phyloP scores from a whole-genome alignment of 1,140 invertebrate genomes.

The Caenorhabditis tropicalis region DNA sequence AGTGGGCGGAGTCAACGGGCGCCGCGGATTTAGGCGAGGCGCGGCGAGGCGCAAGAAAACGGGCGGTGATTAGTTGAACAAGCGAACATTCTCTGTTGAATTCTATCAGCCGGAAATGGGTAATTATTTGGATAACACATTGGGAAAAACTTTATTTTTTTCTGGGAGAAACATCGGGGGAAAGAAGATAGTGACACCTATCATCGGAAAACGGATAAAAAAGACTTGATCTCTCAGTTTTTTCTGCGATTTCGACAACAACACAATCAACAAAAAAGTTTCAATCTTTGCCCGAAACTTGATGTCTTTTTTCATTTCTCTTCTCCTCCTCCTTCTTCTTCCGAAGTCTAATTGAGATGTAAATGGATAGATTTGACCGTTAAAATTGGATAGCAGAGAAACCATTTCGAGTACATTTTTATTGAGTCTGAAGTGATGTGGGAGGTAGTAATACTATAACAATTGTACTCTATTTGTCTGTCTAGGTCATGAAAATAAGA shows the following conservation, averaged over 20 bases:
- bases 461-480: not conserved
- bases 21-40: not conserved
- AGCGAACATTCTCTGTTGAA: constrained; percentile 29
- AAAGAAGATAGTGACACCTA: not conserved
- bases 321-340: too few relatives aligned
- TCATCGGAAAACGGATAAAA: too few relatives aligned
- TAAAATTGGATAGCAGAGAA: not conserved
- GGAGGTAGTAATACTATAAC: not conserved
- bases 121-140: not conserved
- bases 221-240: not conserved
- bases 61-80: constrained; percentile 44
- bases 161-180: not conserved
- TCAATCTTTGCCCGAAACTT: constrained; percentile 3
- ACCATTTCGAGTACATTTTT: not conserved
- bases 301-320: not conserved
- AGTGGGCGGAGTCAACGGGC: too few relatives aligned
- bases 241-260: not conserved
- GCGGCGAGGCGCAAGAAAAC: not conserved
- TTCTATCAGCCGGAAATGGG: not conserved
- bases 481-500: not conserved
- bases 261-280: not conserved
- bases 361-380: not conserved
- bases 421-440: too few relatives aligned
- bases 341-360: not conserved
- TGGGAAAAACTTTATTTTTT: not conserved